phyloP scores from a whole-genome alignment of 1,140 invertebrate species.

The Macrocentrus cingulum region DNA sequence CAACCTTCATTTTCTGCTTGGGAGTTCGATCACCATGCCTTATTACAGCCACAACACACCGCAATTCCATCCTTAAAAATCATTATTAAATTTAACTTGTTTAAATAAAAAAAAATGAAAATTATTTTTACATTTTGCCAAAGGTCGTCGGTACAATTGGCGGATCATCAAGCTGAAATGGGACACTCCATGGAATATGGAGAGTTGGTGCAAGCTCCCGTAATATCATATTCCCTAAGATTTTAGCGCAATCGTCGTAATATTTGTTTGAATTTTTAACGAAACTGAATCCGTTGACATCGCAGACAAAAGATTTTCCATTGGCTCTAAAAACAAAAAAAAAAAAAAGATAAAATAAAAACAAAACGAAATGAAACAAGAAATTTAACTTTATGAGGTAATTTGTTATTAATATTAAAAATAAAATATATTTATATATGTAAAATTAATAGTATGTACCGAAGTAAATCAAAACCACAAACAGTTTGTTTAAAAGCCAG shows the following conservation, averaged over 20 bases:
- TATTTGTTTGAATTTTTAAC: constrained; percentile 99
- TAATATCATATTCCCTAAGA: constrained; percentile 92
- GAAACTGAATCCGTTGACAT: constrained; percentile 99
- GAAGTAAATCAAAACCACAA: constrained; percentile 97
- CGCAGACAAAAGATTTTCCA: constrained; percentile 98
- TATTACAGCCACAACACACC: constrained; percentile 98
- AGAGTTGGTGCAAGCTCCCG: constrained; percentile 90
- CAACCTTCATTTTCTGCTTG: constrained; percentile 99
- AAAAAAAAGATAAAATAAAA: no score
- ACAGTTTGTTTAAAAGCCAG: constrained; percentile 99
- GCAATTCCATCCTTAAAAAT: constrained; percentile 89
- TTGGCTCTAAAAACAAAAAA: constrained; percentile 75
- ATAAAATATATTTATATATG: background rate
- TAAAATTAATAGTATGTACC: constrained; percentile 56
- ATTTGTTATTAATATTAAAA: background rate
- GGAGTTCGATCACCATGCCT: constrained; percentile 98
- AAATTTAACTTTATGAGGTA: background rate
- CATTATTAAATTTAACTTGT: constrained; percentile 4
- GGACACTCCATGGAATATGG: constrained; percentile 95
- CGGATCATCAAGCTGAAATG: constrained; percentile 96
- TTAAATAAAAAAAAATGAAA: background rate
- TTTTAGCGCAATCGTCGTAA: constrained; percentile 99
- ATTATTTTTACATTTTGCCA: constrained; percentile 84
- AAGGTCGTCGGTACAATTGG: constrained; percentile 98
- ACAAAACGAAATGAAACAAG: constrained; percentile 3